phyloP scores from a whole-genome alignment of 2,888 invertebrate genomes.

The Synergus umbraculus region DNA sequence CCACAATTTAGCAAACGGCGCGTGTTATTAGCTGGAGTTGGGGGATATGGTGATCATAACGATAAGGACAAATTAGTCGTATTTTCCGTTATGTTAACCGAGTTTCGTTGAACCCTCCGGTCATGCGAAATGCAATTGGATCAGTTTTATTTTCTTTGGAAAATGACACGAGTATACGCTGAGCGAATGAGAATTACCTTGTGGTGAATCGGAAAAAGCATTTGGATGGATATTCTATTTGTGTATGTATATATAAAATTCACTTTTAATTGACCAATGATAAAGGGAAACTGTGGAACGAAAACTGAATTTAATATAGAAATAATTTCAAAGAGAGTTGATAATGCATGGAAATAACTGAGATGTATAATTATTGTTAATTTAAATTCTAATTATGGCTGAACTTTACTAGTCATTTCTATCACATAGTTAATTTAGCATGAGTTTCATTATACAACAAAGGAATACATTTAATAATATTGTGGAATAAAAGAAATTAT shows the following conservation, averaged over 20 bases:
- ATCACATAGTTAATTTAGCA: not conserved
- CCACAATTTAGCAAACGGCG: not conserved
- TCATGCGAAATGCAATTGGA: not conserved
- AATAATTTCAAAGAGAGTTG: not conserved
- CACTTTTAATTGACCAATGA: not conserved
- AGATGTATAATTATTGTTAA: not conserved
- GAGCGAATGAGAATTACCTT: not conserved
- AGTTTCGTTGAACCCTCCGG: not conserved
- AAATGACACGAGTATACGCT: not conserved
- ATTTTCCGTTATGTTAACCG: not conserved
- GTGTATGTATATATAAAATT: not conserved
- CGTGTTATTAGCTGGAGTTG: not conserved
- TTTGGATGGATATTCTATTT: not conserved
- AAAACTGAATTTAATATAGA: not conserved
- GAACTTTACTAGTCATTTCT: not conserved
- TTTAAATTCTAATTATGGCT: constrained; percentile 2
- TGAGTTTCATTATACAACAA: not conserved
- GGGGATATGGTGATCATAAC: constrained; percentile 3
- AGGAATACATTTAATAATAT: not conserved
- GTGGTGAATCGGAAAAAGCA: not conserved
- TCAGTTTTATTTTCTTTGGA: not conserved
- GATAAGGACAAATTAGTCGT: not conserved
- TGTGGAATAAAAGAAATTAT: not conserved
- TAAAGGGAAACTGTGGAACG: not conserved
- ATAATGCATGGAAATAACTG: not conserved